phyloP scores from a whole-genome alignment of 2,888 invertebrate genomes.

The Xestia ashworthii region DNA sequence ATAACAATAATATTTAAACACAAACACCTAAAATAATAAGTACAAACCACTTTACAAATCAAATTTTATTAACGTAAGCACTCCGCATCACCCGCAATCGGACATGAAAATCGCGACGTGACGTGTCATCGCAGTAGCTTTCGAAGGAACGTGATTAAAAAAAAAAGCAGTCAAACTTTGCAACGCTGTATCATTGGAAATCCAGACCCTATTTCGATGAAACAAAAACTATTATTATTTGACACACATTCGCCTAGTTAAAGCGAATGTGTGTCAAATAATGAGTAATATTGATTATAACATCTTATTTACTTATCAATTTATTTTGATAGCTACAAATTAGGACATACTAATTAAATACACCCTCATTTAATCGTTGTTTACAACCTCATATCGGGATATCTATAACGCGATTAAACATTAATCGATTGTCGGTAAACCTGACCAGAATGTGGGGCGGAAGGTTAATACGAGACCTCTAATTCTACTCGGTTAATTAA shows the following conservation, averaged over 20 bases:
- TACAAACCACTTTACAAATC: too few relatives aligned
- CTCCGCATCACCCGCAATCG: too few relatives aligned
- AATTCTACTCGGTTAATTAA: conserved; percentile 47
- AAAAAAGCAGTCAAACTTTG: too few relatives aligned
- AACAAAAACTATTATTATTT: too few relatives aligned
- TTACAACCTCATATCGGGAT: conserved; percentile 24
- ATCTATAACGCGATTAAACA: conserved; percentile 42
- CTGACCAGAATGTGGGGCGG: conserved; percentile 23
- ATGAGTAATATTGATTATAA: neutral
- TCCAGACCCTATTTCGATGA: too few relatives aligned
- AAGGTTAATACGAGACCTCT: conserved; percentile 31
- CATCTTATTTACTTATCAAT: neutral
- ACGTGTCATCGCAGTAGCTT: too few relatives aligned
- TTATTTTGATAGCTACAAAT: neutral
- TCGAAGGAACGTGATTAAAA: too few relatives aligned
- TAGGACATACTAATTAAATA: conserved; percentile 23
- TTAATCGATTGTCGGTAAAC: conserved; percentile 35
- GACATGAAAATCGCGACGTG: too few relatives aligned
- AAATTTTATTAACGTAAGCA: too few relatives aligned
- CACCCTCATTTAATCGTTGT: conserved; percentile 18
- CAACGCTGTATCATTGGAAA: too few relatives aligned
- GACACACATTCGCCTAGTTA: neutral
- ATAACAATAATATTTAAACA: too few relatives aligned
- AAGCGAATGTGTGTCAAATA: neutral
- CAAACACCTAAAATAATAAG: too few relatives aligned